Conservation (phyloP, 2,888 invertebrate species). For the Acrobasis suavella region DNA sequence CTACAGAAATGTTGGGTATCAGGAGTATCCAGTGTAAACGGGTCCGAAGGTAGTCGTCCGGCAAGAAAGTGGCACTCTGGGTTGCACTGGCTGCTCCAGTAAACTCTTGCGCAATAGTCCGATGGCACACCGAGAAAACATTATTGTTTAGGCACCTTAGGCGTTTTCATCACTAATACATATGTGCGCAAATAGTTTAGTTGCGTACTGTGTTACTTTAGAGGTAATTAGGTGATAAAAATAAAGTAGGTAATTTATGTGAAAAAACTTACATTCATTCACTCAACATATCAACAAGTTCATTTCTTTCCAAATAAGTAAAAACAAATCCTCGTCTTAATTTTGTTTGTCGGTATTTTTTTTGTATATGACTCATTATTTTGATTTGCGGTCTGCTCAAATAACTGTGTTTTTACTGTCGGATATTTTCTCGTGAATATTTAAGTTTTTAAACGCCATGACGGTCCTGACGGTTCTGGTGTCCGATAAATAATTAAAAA, state of each 20-base stretch:
- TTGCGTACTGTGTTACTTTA: not conserved
- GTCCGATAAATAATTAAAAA: too few relatives aligned
- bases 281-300: too few relatives aligned
- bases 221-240: too few relatives aligned
- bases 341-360: not conserved
- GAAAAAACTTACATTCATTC: too few relatives aligned
- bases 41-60: slow-evolving; percentile 48
- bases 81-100: slow-evolving; percentile 73
- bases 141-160: slow-evolving; percentile 6
- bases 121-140: slow-evolving; percentile 41
- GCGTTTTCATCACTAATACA: slow-evolving; percentile 10
- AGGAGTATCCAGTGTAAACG: slow-evolving; percentile 46
- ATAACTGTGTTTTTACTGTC: too few relatives aligned
- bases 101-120: slow-evolving; percentile 64
- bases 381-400: too few relatives aligned
- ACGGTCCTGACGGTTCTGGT: too few relatives aligned
- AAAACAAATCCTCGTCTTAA: too few relatives aligned
- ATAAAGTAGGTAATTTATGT: too few relatives aligned
- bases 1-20: slow-evolving; percentile 20
- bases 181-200: not conserved
- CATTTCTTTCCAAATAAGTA: too few relatives aligned
- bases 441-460: too few relatives aligned
- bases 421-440: too few relatives aligned
- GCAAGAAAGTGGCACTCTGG: slow-evolving; percentile 74
- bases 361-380: not conserved